A percentile compares a stretch with the other conserved stretches of the same genome.
phyloP scores from a whole-genome alignment of 2,888 invertebrate species.

The Pandemis heparana region DNA sequence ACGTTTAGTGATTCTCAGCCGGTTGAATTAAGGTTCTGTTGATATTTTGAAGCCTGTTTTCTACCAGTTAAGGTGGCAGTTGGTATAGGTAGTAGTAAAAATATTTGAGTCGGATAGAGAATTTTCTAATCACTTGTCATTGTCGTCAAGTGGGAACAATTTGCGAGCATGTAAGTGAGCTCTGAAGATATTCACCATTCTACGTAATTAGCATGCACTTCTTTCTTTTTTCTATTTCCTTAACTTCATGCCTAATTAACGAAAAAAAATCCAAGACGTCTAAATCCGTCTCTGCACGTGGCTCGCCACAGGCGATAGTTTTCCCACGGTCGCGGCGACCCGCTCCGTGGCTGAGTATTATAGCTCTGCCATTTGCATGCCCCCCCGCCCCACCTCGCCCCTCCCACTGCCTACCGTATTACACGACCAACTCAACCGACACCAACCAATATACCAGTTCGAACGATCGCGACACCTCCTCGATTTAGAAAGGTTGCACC shows the following conservation, averaged over 20 bases:
- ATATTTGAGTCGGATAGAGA: too few species aligned
- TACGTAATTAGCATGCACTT: too few species aligned
- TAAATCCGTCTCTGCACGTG: constrained; percentile 65
- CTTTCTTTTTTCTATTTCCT: too few species aligned
- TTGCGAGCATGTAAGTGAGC: too few species aligned
- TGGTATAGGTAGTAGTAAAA: too few species aligned
- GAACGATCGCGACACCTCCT: constrained; percentile 49
- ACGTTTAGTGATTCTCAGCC: too few species aligned
- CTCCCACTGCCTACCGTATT: constrained; percentile 74
- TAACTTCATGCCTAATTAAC: background rate
- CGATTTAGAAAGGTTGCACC: constrained; percentile 54
- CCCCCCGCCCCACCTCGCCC: constrained; percentile 55
- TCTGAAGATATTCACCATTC: too few species aligned
- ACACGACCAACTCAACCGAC: constrained; percentile 64
- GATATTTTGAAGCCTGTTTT: too few species aligned
- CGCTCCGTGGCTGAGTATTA: constrained; percentile 76
- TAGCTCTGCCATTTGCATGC: constrained; percentile 84
- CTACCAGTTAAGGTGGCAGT: too few species aligned
- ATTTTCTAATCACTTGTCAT: too few species aligned
- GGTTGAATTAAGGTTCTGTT: too few species aligned
- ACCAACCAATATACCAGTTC: constrained; percentile 44
- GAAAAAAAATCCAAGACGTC: constrained; percentile 25
- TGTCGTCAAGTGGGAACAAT: too few species aligned
- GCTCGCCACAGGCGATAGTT: constrained; percentile 85
- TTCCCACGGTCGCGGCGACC: constrained; percentile 83